Evolutionary conservation across 2,888 invertebrate species (phyloP), one percentile per base, ranked within the genome.

Genomic region (Coenonympha arcania): DNA sequence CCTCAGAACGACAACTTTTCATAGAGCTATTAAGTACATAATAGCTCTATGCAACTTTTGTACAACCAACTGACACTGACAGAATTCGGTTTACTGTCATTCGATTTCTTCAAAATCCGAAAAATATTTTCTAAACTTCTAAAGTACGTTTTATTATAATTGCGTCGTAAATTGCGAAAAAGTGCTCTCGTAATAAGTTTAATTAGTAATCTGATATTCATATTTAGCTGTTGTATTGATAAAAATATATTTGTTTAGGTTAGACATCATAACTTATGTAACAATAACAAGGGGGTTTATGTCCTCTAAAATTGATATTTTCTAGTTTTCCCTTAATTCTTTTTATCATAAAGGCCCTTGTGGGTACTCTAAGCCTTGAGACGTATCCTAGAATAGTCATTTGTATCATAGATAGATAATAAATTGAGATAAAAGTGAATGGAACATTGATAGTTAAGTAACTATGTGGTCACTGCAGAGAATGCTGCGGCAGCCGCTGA

Each of bases 401-500:
- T 11, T 9, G n/a, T 18, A 6, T 19, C 11, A 18, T 42, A n/a
- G 15, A 26, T 19, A 42, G 11, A 33, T 28, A 19, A 9, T 2
- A 34, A 15, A 8, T 33, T 6, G 11, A 3, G n/a, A 47, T n/a
- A 37, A 46, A 16, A 16, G 15, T 34, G 16, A 24, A 15, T 18
- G 9, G 22, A 19, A n/a, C 22, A 46, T 40, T 36, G 28, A 48
- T 44, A 13, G 51, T 50, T 51, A 51, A n/a, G n/a, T n/a, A n/a
- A n/a, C n/a, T n/a, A n/a, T 56, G 52, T 52, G 51, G 59, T 48
- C 50, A 43, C 43, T 71, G 66, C 71, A 82, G 81, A 88, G 62
- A 72, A 94, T 94, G 94, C 87, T 94, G 87, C 92, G 94, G 83
- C 89, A 91, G 82, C 90, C 93, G 73, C 87, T 93, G 67, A 80